A percentile compares a stretch with the other conserved stretches of the same genome.
These are phyloP conservation scores for Zoroaster sp. DNA, from an alignment of 53 echinoderm and acorn worm genomes.

Conservation along the genomic window DNA sequence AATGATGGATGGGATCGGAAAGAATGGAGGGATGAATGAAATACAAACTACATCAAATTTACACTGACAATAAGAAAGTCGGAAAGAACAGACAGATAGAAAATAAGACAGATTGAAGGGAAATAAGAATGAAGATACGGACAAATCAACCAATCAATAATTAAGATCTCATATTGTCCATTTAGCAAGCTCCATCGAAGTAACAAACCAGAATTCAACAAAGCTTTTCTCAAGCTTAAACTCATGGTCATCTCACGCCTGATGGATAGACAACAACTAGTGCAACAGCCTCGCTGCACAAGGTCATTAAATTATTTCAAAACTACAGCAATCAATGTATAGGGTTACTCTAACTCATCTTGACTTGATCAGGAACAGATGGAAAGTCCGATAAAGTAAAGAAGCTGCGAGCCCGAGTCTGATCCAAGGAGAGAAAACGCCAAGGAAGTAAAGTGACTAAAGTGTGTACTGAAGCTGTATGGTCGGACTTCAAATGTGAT, in stretches of 20 bases:
- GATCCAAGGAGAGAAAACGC: not conserved
- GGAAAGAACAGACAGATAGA: not conserved
- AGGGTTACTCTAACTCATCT: not conserved
- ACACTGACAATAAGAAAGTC: too few relatives aligned
- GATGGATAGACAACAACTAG: not conserved
- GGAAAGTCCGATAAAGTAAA: not conserved
- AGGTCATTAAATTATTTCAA: not conserved
- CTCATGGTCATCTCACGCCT: not conserved
- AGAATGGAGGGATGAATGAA: not conserved
- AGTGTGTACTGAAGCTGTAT: not conserved
- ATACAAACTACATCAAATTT: too few relatives aligned
- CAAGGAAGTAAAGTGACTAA: not conserved
- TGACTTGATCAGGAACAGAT: not conserved
- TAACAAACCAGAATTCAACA: not conserved
- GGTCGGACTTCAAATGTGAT: not conserved
- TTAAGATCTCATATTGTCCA: too few relatives aligned
- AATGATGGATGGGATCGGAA: not conserved
- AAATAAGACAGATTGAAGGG: not conserved
- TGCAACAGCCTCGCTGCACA: constrained; percentile 27
- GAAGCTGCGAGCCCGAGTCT: not conserved
- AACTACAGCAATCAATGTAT: not conserved
- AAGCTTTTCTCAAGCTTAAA: not conserved
- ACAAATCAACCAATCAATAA: not conserved
- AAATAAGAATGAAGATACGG: not conserved
- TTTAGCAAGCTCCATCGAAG: not conserved